These are phyloP conservation scores for Euplagia quadripunctaria DNA, from an alignment of 2,888 invertebrate species.

Conservation along the genomic window DNA sequence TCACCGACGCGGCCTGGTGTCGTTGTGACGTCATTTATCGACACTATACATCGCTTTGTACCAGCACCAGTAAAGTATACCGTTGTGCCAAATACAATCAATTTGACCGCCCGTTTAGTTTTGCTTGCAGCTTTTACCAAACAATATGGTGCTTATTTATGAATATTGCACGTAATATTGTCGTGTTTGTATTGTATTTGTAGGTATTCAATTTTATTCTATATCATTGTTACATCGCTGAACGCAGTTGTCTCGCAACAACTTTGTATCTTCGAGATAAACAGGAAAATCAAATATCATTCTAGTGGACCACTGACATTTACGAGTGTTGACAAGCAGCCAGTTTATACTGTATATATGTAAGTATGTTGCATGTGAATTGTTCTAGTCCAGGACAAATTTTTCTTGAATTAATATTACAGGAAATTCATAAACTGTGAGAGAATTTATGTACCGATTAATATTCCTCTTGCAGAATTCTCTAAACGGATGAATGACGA, in stretches of 20 bases:
- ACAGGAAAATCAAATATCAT: neutral
- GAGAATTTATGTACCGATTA: neutral
- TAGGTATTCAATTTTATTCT: too few species aligned
- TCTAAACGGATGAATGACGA: too few species aligned
- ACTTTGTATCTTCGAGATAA: neutral
- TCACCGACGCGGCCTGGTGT: conserved; percentile 4
- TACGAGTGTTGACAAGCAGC: neutral
- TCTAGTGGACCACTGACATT: neutral
- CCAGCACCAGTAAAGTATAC: neutral
- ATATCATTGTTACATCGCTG: neutral
- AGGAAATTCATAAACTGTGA: neutral
- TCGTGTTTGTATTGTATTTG: neutral
- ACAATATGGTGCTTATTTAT: neutral
- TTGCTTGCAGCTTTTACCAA: neutral
- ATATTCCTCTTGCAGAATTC: too few species aligned
- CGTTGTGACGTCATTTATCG: conserved; percentile 5
- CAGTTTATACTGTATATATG: neutral
- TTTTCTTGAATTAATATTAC: neutral
- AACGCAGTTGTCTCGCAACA: neutral
- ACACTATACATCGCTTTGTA: neutral
- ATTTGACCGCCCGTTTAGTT: conserved; percentile 3
- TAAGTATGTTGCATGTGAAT: neutral
- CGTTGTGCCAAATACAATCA: conserved; percentile 9
- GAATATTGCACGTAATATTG: neutral
- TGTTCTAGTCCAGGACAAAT: too few species aligned